Percentiles rank a stretch among this genome's conserved stretches.
phyloP scores from a whole-genome alignment of 1,140 invertebrate genomes.

The Laupala kohalensis region DNA sequence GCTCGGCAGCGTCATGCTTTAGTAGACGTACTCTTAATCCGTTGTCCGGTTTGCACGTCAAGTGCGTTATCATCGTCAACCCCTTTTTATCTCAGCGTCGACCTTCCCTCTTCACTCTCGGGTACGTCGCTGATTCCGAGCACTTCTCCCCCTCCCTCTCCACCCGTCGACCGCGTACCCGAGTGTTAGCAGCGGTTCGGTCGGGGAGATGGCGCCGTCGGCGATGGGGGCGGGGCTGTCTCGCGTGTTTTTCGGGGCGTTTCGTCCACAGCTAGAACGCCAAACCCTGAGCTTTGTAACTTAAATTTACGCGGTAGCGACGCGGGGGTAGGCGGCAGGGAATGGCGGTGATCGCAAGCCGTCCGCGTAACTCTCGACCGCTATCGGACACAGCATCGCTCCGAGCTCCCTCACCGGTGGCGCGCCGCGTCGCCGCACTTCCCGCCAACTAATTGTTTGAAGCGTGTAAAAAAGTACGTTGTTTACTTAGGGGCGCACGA shows the following conservation, averaged over 20 bases:
- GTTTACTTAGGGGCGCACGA: not conserved
- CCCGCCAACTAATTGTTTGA: not conserved
- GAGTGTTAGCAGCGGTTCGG: not conserved
- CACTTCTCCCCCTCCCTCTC: no score
- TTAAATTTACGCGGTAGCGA: not conserved
- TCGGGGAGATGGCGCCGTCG: no score
- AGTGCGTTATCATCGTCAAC: not conserved
- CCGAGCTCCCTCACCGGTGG: no score
- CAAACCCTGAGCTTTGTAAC: not conserved
- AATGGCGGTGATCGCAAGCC: not conserved
- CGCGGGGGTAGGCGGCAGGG: not conserved
- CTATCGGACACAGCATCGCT: not conserved
- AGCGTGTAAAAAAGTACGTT: not conserved
- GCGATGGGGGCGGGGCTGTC: not conserved
- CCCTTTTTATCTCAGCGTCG: not conserved
- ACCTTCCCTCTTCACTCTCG: not conserved
- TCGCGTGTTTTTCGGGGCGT: not conserved
- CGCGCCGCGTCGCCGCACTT: no score
- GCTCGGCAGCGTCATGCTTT: not conserved
- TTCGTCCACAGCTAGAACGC: no score
- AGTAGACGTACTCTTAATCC: not conserved
- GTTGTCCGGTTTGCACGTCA: not conserved
- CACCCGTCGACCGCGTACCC: no score
- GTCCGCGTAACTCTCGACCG: not conserved
- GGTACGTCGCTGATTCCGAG: not conserved